phyloP scores from a whole-genome alignment of 2,888 invertebrate species.

The Deilephila porcellus region DNA sequence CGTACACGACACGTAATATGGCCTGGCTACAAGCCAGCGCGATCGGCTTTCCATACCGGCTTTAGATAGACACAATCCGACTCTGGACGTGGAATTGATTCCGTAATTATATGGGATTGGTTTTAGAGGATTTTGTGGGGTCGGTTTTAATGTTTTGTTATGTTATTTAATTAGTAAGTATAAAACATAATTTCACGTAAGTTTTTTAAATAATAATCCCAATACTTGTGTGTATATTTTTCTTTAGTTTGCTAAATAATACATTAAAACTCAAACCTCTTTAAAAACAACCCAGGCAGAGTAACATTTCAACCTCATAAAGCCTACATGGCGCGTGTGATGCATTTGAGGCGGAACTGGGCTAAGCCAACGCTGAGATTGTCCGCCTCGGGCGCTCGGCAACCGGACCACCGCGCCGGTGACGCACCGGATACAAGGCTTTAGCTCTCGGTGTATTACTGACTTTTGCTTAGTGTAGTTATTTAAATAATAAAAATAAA shows the following conservation, averaged over 20 bases:
- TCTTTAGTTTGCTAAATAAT: too few species aligned
- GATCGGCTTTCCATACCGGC: neutral
- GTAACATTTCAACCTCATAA: neutral
- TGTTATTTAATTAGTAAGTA: neutral
- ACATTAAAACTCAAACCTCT: too few species aligned
- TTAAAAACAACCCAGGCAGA: too few species aligned
- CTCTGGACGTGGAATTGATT: constrained; percentile 25
- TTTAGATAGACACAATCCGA: neutral
- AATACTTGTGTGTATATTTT: too few species aligned
- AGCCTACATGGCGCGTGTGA: constrained; percentile 32
- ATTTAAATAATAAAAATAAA: too few species aligned
- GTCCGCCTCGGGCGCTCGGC: constrained; percentile 44
- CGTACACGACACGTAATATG: constrained; percentile 29
- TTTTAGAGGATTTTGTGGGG: neutral
- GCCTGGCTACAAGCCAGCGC: constrained; percentile 26
- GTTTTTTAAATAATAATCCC: too few species aligned
- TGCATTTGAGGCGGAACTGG: constrained; percentile 45
- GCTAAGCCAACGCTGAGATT: constrained; percentile 52
- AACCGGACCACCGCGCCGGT: too few species aligned
- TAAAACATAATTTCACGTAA: too few species aligned
- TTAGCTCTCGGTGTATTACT: too few species aligned
- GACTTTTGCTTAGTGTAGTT: too few species aligned
- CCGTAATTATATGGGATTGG: constrained; percentile 17
- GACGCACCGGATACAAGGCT: too few species aligned
- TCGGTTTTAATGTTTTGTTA: neutral